These are phyloP conservation scores for Seira musarum DNA, from an alignment of 2,888 invertebrate genomes.

Conservation along the genomic window DNA sequence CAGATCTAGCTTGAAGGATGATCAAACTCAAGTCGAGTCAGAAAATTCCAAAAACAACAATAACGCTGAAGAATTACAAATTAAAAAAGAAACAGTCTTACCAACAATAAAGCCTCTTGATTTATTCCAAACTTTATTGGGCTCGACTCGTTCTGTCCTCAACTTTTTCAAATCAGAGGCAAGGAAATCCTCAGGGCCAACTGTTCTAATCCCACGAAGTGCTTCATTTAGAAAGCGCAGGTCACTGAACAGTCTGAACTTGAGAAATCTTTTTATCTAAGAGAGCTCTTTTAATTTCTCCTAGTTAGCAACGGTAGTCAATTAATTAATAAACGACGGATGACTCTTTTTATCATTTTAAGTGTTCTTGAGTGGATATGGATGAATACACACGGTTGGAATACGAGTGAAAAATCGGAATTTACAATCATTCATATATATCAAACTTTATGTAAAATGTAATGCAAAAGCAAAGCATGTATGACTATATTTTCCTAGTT, in stretches of 20 bases:
- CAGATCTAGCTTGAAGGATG: too few species aligned
- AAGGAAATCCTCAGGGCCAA: constrained; percentile 40
- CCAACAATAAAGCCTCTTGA: constrained; percentile 31
- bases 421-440: too few species aligned
- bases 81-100: too few species aligned
- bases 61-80: neutral
- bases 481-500: too few species aligned
- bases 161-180: constrained; percentile 51
- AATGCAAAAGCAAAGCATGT: too few species aligned
- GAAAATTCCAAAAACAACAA: neutral
- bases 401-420: too few species aligned
- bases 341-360: neutral
- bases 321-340: neutral
- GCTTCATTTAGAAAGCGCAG: neutral
- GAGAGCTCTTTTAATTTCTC: neutral
- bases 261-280: neutral
- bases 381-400: too few species aligned
- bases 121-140: constrained; percentile 51
- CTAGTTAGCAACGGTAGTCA: neutral
- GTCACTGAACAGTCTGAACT: neutral
- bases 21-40: neutral
- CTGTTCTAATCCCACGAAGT: constrained; percentile 53
- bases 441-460: too few species aligned
- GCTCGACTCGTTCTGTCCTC: constrained; percentile 58
- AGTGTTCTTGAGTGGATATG: too few species aligned